A percentile compares a stretch with the other conserved stretches of the same genome.
Conservation (phyloP, 2,797 vertebrate genomes). For the Aplochiton taeniatus region DNA sequence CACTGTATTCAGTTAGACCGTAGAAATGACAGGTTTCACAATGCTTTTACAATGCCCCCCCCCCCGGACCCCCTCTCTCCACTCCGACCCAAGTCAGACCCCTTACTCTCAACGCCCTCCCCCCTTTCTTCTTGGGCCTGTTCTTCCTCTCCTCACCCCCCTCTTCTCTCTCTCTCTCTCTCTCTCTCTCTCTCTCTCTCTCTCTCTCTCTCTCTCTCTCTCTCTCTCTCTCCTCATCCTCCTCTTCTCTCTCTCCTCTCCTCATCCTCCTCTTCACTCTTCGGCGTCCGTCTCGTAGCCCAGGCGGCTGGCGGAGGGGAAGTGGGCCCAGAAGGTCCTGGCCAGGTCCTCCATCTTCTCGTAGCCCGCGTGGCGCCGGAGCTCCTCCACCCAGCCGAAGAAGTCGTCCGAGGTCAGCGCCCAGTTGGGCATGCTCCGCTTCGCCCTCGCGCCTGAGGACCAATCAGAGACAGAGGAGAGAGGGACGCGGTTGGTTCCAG, state of each 20-base stretch:
- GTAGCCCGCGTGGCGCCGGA: conserved; percentile 61
- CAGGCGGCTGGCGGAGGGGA: conserved; percentile 64
- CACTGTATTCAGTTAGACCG: too few relatives aligned
- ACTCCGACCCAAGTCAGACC: background rate
- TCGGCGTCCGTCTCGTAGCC: conserved; percentile 64
- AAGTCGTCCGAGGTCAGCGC: conserved; percentile 68
- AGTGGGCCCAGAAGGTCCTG: conserved; percentile 72
- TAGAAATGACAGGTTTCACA: too few relatives aligned
- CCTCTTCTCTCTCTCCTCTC: background rate
- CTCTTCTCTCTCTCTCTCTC: background rate
- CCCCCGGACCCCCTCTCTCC: background rate
- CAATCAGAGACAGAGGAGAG: background rate
- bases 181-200: background rate
- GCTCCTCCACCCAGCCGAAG: conserved; percentile 70
- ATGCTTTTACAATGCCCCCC: too few relatives aligned
- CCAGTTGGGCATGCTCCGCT: conserved; percentile 68
- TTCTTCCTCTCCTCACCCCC: background rate
- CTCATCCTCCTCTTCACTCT: conserved; percentile 38
- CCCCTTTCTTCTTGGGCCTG: background rate
- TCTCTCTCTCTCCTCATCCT: background rate
- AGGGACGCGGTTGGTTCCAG: background rate
- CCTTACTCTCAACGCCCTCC: background rate
- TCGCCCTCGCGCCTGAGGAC: conserved; percentile 42
- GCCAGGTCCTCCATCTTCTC: conserved; percentile 66
- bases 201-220: background rate